Percentiles rank a stretch among this genome's conserved stretches.
Conservation (phyloP, 2,113 vertebrate species). For the Tauraco erythrolophus region DNA sequence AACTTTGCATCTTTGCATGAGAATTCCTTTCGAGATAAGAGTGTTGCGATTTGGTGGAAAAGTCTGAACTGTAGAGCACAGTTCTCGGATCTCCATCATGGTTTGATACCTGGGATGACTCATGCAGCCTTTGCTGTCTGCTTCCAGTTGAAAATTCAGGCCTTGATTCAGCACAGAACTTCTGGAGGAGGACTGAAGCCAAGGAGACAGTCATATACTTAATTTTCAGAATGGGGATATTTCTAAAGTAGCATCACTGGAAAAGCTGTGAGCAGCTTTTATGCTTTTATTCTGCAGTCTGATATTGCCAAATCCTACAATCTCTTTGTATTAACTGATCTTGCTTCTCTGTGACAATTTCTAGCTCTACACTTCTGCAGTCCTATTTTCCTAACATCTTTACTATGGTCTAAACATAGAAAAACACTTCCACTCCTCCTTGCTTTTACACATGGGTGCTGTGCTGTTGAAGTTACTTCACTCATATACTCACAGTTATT, state of each 20-base stretch:
- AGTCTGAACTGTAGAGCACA: neutral
- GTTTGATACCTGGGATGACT: neutral
- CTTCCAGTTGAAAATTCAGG: neutral
- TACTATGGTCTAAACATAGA: neutral
- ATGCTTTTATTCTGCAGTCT: neutral
- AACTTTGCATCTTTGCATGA: neutral
- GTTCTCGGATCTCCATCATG: neutral
- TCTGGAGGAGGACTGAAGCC: neutral
- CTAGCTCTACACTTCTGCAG: neutral
- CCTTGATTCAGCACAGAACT: neutral
- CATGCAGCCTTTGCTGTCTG: neutral
- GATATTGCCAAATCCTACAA: neutral
- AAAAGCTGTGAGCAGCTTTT: neutral
- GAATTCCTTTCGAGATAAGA: neutral
- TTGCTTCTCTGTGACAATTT: neutral
- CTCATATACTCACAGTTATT: neutral
- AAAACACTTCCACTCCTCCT: neutral
- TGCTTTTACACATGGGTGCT: neutral
- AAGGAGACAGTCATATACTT: neutral
- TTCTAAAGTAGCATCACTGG: neutral
- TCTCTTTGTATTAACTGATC: neutral
- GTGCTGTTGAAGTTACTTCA: neutral
- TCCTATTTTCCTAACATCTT: neutral
- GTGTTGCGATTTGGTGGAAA: rapidly evolving
- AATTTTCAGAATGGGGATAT: neutral